phyloP scores from a whole-genome alignment of 2,113 vertebrate genomes.

The Myocastor coypus region DNA sequence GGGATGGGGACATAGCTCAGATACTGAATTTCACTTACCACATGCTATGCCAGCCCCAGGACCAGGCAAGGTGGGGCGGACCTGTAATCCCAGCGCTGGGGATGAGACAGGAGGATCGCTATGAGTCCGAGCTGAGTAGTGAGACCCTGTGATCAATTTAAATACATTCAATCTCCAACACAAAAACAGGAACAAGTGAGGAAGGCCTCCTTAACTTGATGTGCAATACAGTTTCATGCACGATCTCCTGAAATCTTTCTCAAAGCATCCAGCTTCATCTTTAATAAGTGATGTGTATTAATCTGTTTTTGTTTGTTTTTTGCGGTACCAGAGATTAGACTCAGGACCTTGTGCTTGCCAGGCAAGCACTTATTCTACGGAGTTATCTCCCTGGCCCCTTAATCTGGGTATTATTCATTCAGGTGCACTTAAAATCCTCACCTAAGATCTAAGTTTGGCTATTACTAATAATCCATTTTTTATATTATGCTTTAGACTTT shows the following conservation, averaged over 20 bases:
- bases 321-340: no score
- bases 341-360: no score
- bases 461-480: constrained; percentile 16
- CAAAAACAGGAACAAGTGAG: background rate
- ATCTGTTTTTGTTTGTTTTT: no score
- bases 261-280: background rate
- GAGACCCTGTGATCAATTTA: no score
- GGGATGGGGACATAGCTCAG: background rate
- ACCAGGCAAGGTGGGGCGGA: no score
- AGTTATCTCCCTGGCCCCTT: no score
- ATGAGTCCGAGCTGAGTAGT: no score
- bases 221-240: background rate
- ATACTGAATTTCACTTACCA: no score
- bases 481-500: background rate
- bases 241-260: background rate
- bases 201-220: background rate
- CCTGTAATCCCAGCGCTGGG: no score
- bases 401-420: background rate
- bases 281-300: background rate
- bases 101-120: no score
- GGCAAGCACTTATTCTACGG: no score
- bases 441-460: background rate
- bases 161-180: background rate
- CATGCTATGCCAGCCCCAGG: no score
- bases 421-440: background rate